A percentile compares a stretch with the other conserved stretches of the same genome.
Conservation (phyloP, 1,140 invertebrate species). For the Lepidurus arcticus region DNA sequence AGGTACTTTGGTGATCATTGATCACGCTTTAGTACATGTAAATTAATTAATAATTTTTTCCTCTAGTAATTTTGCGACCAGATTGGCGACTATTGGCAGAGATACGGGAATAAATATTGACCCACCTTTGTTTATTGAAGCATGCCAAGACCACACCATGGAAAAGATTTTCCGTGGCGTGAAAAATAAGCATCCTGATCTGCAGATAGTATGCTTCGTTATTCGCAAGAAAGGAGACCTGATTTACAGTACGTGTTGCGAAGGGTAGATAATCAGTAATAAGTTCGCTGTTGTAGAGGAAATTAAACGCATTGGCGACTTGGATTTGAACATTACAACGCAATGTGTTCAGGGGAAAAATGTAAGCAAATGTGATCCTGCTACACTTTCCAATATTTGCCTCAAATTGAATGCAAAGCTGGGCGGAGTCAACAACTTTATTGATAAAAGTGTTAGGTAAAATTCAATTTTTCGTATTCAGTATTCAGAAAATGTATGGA, state of each 20-base stretch:
- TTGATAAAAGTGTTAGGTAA: conserved; percentile 41
- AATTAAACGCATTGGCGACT: conserved; percentile 69
- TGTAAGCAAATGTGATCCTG: conserved; percentile 45
- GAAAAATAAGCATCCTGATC: conserved; percentile 48
- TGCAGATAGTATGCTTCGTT: conserved; percentile 53
- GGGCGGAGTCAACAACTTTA: conserved; percentile 70
- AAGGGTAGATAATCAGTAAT: neutral
- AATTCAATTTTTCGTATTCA: neutral
- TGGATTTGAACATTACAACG: conserved; percentile 65
- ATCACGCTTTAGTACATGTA: conserved; percentile 41
- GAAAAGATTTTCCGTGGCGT: conserved; percentile 35
- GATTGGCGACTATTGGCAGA: neutral
- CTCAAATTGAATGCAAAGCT: conserved; percentile 81
- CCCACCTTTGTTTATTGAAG: neutral
- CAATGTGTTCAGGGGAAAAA: conserved; percentile 68
- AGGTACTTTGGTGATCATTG: conserved; percentile 53
- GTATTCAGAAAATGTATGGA: conserved; percentile 1
- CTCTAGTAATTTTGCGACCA: neutral
- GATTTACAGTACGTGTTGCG: conserved; percentile 48
- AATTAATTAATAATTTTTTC: neutral
- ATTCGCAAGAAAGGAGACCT: conserved; percentile 53
- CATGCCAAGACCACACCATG: neutral
- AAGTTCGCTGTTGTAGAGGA: conserved; percentile 42
- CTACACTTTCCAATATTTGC: conserved; percentile 64
- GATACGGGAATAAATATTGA: conserved; percentile 17